phyloP scores from a whole-genome alignment of 2,888 invertebrate species.

The Orthosia gothica region DNA sequence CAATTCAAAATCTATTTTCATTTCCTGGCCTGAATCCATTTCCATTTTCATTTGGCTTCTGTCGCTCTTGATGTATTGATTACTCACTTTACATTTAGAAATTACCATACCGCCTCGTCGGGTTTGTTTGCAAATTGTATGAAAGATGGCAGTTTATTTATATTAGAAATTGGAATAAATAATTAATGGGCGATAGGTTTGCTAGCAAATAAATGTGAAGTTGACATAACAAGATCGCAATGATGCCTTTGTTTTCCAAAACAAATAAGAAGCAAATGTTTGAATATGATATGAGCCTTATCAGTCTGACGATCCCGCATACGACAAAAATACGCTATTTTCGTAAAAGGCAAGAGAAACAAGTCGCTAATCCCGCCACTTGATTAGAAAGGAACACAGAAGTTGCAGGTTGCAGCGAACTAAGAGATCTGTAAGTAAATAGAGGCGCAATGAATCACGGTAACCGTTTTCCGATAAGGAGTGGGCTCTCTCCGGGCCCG shows the following conservation, averaged over 20 bases:
- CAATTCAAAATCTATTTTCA: slow-evolving; percentile 76
- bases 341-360: slow-evolving; percentile 8
- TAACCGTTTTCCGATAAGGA: slow-evolving; percentile 83
- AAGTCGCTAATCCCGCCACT: slow-evolving; percentile 20
- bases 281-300: neutral
- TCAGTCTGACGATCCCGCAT: neutral
- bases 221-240: slow-evolving; percentile 18
- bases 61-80: slow-evolving; percentile 74
- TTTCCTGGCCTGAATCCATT: slow-evolving; percentile 74
- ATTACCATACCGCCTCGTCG: slow-evolving; percentile 61
- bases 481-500: slow-evolving; percentile 75
- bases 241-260: neutral
- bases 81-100: slow-evolving; percentile 72
- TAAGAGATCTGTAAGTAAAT: slow-evolving; percentile 82
- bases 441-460: slow-evolving; percentile 86
- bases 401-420: slow-evolving; percentile 72
- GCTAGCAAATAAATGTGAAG: slow-evolving; percentile 14
- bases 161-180: slow-evolving; percentile 42
- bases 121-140: slow-evolving; percentile 64
- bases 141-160: slow-evolving; percentile 59
- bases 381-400: slow-evolving; percentile 49
- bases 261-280: slow-evolving; percentile 13
- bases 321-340: neutral
- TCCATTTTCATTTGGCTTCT: slow-evolving; percentile 75
- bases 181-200: slow-evolving; percentile 24